These are phyloP conservation scores for Pinctada fucata DNA, from an alignment of 2,888 invertebrate genomes.

Conservation along the genomic window DNA sequence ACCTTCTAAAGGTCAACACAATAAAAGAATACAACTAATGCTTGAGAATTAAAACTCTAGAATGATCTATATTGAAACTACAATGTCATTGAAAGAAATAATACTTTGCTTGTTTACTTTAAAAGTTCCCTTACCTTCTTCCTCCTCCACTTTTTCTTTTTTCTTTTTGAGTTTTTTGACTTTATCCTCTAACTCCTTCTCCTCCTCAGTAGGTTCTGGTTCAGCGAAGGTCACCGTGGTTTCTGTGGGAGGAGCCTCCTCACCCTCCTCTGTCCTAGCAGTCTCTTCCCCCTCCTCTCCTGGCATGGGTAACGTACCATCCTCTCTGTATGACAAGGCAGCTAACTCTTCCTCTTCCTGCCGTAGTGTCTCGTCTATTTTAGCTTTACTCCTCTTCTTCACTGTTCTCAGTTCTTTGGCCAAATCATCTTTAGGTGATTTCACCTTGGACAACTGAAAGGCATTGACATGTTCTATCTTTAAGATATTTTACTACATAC, in stretches of 20 bases:
- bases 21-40: too few relatives aligned
- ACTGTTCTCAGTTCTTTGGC: conserved; percentile 63
- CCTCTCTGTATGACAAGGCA: conserved; percentile 46
- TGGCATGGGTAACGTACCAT: conserved; percentile 63
- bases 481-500: too few relatives aligned
- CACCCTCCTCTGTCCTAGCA: conserved; percentile 36
- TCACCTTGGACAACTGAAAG: conserved; percentile 62
- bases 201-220: conserved; percentile 35
- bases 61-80: too few relatives aligned
- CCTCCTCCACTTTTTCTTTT: conserved; percentile 48
- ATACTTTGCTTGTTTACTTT: too few relatives aligned
- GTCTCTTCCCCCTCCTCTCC: conserved; percentile 46
- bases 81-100: too few relatives aligned
- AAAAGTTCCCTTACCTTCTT: conserved; percentile 41
- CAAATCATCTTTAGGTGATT: conserved; percentile 68
- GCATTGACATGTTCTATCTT: background rate
- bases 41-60: too few relatives aligned
- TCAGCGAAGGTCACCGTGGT: conserved; percentile 16
- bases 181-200: conserved; percentile 42
- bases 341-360: conserved; percentile 53
- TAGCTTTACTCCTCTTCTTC: conserved; percentile 63
- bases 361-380: conserved; percentile 62
- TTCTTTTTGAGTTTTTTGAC: conserved; percentile 50
- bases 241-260: conserved; percentile 7
- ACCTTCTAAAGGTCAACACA: too few relatives aligned